phyloP scores from a whole-genome alignment of 2,113 vertebrate species.

The Tiliqua scincoides region DNA sequence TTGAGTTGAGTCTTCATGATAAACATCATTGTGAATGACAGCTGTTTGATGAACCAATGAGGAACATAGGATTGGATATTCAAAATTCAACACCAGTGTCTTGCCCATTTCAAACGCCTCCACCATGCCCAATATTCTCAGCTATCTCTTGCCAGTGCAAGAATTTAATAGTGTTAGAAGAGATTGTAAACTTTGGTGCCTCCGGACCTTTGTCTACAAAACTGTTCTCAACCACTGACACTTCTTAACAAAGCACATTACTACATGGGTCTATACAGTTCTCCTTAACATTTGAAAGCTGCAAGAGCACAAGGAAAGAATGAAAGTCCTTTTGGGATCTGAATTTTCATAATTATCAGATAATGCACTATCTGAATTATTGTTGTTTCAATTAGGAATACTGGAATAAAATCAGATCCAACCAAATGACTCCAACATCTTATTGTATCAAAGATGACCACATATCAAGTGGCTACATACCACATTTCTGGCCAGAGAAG shows the following conservation, averaged over 20 bases:
- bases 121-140: background rate
- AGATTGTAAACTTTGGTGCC: background rate
- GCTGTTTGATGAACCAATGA: constrained; percentile 28
- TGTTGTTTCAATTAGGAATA: too few species aligned
- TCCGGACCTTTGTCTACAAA: background rate
- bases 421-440: background rate
- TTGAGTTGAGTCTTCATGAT: constrained; percentile 18
- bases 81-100: background rate
- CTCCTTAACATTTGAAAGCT: background rate
- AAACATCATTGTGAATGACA: background rate
- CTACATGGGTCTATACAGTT: background rate
- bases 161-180: background rate
- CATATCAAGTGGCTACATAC: background rate
- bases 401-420: too few species aligned
- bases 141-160: background rate
- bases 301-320: background rate
- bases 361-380: too few species aligned
- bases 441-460: background rate
- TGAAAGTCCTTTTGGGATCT: background rate
- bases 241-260: background rate
- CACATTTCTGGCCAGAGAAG: background rate
- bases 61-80: constrained; percentile 17
- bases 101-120: background rate
- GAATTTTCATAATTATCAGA: background rate
- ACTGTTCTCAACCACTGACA: background rate